Base-by-base conservation (phyloP, 1,140 invertebrate species). In the Platyscapa corneri region DNA sequence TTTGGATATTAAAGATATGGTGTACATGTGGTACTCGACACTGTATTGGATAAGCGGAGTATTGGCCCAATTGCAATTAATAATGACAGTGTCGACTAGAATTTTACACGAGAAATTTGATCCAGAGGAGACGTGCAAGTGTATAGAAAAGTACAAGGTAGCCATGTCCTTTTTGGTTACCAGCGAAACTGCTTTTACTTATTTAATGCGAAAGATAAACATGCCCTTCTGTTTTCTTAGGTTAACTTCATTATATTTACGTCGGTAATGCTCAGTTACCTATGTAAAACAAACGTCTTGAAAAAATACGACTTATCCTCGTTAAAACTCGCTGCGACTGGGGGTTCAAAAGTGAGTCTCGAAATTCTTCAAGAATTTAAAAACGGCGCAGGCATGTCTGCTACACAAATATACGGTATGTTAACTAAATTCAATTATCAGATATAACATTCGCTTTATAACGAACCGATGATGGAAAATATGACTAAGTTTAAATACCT, bases 101-200 rank as follows among this genome's bases (percentile, higher is more conserved):
- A 81, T 90, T 42, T 23, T 90, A 16, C 85, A 87, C 8, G 30
- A 65, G 10, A 74, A 72, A 18, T 88, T 88, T 67, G 77, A 86
- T n/a, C 81, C 87, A 20, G 86, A 87, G 30, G 77, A 86, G 60
- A 67, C 87, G 20, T 90, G 88, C 60, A 74, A 75, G 77, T 76
- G 78, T 18, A 88, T 91, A 16, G 86, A 90, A 80, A 89, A 89
- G 83, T 90, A 82, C 67, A 87, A 89, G 79, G 89, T 91, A n/a
- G 80, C 34, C 60, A 7, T 32, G 1, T 46, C 16, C 16, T 53
- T 2, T 18, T 53, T 16, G 49, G 1, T 53, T 53, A 53, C 16
- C 16, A 53, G 16, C 16, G 16, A 53, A 53, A 53, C 2, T 14
- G 2, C 16, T 53, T 16, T 53, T 10, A 6, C 16, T 7, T 46